Base-by-base conservation (phyloP, 1,140 invertebrate species). In the Notospermus geniculatus region DNA sequence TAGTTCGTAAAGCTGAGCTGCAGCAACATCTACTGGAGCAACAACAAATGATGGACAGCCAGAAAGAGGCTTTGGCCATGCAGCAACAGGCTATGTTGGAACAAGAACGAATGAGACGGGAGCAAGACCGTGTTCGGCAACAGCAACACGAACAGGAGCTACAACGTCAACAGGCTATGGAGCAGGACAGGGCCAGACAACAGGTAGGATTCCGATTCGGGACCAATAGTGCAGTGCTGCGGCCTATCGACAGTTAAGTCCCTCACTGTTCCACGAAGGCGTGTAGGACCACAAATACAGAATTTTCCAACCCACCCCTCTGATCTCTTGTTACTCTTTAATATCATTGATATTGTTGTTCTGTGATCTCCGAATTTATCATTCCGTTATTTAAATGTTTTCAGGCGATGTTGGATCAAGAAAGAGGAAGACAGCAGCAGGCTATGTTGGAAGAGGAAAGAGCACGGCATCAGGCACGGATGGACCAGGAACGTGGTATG, bases 81-180 rank as follows among this genome's bases (percentile, higher is more conserved):
- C 70, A 72, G n/a, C 60, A 70, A 41, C 57, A 70, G 43, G 55
- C 58, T 27, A 41, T 71, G 19, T 52, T 63, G 4, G 27, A 36
- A 39, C 15, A 61, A 27, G 60, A 60, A 55, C 28, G 23, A 27
- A 17, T 43, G 2, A 46, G 9, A 19, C 57, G n/a, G n/a, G n/a
- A n/a, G n/a, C n/a, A n/a, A n/a, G n/a, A n/a, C n/a, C n/a, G n/a
- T n/a, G n/a, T n/a, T n/a, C n/a, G n/a, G n/a, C n/a, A n/a, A n/a
- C n/a, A 36, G 27, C 53, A 64, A 25, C 41, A 61, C 27, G 56
- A 54, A 32, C 60, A 57, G 41, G 63, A 64, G 54, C 57, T 62
- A 22, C 57, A 62, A 55, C 28, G 23, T 4, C 60, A 28, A 22
- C 54, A 53, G 23, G 36, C 30, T 22, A 50, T 36, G 36, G 57